phyloP scores from a whole-genome alignment of 2,888 invertebrate species.

The Allolobophora icterica region DNA sequence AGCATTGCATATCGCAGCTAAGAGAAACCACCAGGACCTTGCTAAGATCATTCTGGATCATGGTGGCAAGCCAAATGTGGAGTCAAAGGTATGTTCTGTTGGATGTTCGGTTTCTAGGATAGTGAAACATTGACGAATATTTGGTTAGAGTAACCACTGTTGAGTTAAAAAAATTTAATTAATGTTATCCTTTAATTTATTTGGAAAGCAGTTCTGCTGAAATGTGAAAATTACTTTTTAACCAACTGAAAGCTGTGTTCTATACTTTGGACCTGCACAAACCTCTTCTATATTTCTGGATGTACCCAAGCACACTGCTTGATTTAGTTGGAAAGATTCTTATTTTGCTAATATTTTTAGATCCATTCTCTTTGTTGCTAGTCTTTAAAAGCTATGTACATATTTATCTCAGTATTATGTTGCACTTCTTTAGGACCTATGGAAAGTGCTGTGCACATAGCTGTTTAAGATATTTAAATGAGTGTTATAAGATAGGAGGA shows the following conservation, averaged over 20 bases:
- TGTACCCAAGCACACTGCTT: neutral
- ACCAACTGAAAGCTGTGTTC: neutral
- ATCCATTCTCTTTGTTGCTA: neutral
- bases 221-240: neutral
- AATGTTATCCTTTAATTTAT: neutral
- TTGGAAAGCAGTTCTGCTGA: neutral
- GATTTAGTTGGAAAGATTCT: neutral
- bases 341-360: neutral
- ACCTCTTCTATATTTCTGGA: neutral
- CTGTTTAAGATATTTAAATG: neutral
- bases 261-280: neutral
- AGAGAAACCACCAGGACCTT: constrained; percentile 99
- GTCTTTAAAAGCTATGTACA: neutral
- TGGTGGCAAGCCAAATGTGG: constrained; percentile 91
- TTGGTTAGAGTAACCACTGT: neutral
- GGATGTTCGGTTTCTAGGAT: neutral
- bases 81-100: constrained; percentile 76
- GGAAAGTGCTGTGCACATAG: neutral
- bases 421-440: neutral
- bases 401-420: neutral
- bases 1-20: constrained; percentile 97
- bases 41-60: constrained; percentile 94
- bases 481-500: neutral
- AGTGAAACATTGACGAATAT: neutral
- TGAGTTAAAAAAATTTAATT: neutral